phyloP scores from a whole-genome alignment of 2,888 invertebrate genomes.

The Lasioglossum vierecki region DNA sequence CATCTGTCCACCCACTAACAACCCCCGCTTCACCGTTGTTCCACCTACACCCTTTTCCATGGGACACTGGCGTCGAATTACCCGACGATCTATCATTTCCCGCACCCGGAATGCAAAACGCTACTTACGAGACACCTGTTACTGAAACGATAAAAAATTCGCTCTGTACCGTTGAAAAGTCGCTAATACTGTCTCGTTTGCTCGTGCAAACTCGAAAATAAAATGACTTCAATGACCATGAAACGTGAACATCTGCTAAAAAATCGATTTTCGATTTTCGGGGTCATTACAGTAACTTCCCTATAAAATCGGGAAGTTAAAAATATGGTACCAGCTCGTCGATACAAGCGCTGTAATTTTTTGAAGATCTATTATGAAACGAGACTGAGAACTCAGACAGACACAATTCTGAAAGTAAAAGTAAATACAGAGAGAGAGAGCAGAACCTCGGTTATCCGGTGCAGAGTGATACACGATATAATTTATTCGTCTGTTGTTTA shows the following conservation, averaged over 20 bases:
- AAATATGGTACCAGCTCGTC: background rate
- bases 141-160: constrained; percentile 46
- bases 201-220: background rate
- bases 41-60: constrained; percentile 24
- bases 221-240: too few relatives aligned
- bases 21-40: background rate
- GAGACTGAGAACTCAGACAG: background rate
- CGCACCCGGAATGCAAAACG: constrained; percentile 54
- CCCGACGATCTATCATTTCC: constrained; percentile 58
- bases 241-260: too few relatives aligned
- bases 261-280: too few relatives aligned
- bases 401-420: background rate
- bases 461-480: too few relatives aligned
- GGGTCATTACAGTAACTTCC: too few relatives aligned
- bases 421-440: too few relatives aligned
- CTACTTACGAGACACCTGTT: constrained; percentile 66
- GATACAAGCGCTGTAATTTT: background rate
- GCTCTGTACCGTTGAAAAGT: constrained; percentile 13
- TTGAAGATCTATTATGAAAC: background rate
- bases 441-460: too few relatives aligned
- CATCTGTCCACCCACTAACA: constrained; percentile 12
- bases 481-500: too few relatives aligned
- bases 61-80: constrained; percentile 56
- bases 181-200: background rate
- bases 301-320: too few relatives aligned